Evolutionary conservation across 92 coral and sea anemone species (phyloP).

Genomic region (Porites cylindrica): DNA sequence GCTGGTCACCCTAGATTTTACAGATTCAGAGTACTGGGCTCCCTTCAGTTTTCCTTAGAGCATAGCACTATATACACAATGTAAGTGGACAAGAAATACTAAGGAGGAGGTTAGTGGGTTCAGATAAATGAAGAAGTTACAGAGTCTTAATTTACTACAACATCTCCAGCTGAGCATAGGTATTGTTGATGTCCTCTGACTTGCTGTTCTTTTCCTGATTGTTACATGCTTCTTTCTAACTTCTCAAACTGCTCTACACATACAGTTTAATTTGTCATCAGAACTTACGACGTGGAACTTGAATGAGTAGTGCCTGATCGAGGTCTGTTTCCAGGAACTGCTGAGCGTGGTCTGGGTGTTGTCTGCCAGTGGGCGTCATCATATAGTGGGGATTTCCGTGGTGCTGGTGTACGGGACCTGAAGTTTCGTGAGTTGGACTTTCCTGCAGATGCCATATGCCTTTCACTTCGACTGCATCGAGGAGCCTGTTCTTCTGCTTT

Average conservation of each 20-base stretch:
- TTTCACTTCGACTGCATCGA: constrained; percentile 38
- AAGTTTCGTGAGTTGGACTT: constrained; percentile 15
- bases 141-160: too few relatives aligned
- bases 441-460: constrained; percentile 23
- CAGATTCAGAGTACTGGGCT: too few relatives aligned
- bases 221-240: constrained; percentile 21
- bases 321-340: constrained; percentile 59
- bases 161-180: too few relatives aligned
- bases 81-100: too few relatives aligned
- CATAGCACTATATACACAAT: too few relatives aligned
- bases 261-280: neutral
- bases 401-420: constrained; percentile 58
- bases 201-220: neutral
- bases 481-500: constrained; percentile 31
- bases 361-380: constrained; percentile 38
- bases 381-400: constrained; percentile 24
- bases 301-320: constrained; percentile 79
- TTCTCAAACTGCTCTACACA: constrained; percentile 5
- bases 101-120: too few relatives aligned
- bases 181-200: too few relatives aligned
- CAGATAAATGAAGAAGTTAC: too few relatives aligned
- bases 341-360: constrained; percentile 71
- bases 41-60: too few relatives aligned
- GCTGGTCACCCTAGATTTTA: too few relatives aligned
- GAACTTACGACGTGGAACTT: constrained; percentile 86